These are phyloP conservation scores for Bursaphelenchus okinawaensis DNA, from an alignment of 2,888 invertebrate genomes.

Conservation along the genomic window DNA sequence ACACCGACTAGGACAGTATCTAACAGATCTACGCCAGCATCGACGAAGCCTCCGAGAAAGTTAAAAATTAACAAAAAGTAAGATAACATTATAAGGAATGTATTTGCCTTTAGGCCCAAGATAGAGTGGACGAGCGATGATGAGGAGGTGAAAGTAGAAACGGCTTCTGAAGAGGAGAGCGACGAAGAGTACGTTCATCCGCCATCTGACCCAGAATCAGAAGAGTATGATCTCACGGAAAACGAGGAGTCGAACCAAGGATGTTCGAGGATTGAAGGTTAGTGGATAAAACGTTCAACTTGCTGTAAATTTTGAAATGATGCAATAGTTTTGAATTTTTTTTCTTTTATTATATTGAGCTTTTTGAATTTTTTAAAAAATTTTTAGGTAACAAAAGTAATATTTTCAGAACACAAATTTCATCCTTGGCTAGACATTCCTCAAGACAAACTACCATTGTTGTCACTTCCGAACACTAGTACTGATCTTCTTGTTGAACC, in stretches of 20 bases:
- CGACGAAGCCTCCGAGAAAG: no score
- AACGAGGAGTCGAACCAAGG: no score
- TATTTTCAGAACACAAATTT: slow-evolving; percentile 12
- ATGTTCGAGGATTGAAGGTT: no score
- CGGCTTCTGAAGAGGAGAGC: neutral
- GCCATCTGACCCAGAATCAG: neutral
- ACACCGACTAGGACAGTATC: neutral
- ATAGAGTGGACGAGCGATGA: neutral
- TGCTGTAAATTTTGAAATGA: no score
- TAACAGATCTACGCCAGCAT: neutral
- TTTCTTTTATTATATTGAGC: neutral
- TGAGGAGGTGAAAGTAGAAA: neutral
- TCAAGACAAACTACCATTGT: slow-evolving; percentile 31
- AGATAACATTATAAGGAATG: no score
- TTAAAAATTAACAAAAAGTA: neutral
- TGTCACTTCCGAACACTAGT: slow-evolving; percentile 16
- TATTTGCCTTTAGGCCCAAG: neutral
- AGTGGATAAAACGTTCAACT: no score
- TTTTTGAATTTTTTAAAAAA: neutral
- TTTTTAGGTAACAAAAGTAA: neutral
- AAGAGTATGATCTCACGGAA: no score
- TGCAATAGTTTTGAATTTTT: no score
- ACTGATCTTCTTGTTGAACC: slow-evolving; percentile 27
- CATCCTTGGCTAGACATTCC: slow-evolving; percentile 43
- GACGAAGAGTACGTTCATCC: neutral